Evolutionary conservation across 1,140 invertebrate species (phyloP).

Genomic region (Triops longicaudatus): DNA sequence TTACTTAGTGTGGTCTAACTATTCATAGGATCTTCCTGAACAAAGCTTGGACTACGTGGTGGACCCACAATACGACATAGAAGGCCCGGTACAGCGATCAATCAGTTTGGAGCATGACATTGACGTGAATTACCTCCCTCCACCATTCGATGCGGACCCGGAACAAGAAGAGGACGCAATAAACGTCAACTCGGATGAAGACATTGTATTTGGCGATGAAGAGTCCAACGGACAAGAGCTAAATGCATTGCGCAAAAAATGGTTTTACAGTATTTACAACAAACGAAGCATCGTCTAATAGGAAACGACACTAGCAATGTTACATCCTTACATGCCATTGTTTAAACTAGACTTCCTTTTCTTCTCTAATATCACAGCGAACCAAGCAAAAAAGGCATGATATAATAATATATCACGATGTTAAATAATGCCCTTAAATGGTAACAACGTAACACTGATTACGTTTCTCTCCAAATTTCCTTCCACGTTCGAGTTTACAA

Average conservation of each 20-base stretch:
- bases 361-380: slow-evolving; percentile 2
- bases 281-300: neutral
- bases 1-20: too few relatives aligned
- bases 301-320: neutral
- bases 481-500: neutral
- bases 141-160: neutral
- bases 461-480: too few relatives aligned
- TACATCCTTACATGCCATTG: neutral
- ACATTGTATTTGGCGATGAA: neutral
- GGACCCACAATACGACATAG: neutral
- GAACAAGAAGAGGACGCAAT: slow-evolving; percentile 1
- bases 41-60: neutral
- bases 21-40: neutral
- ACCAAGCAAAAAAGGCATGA: neutral
- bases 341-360: neutral
- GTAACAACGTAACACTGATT: neutral
- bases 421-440: neutral
- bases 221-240: neutral
- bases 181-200: neutral
- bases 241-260: neutral
- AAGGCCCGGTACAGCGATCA: neutral
- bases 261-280: neutral
- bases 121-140: neutral
- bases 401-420: neutral
- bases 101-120: slow-evolving; percentile 6